These are phyloP conservation scores for Augochlorella aurata DNA, from an alignment of 2,888 invertebrate species.

Conservation along the genomic window DNA sequence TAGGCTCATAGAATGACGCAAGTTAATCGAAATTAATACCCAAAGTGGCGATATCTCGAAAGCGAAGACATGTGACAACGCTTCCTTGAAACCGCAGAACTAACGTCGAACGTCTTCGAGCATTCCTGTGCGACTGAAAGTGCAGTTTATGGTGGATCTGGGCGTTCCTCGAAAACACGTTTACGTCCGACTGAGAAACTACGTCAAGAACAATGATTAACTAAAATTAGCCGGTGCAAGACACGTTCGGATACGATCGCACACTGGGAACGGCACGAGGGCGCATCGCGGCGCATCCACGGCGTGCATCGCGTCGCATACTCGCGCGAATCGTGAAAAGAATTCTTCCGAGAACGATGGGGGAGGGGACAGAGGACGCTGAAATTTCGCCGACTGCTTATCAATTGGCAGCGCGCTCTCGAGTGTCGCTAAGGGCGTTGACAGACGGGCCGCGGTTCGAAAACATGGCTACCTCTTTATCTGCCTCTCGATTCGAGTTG, in stretches of 20 bases:
- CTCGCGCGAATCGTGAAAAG: slow-evolving; percentile 47
- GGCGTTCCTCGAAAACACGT: neutral
- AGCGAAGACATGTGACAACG: too few species aligned
- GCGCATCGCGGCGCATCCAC: slow-evolving; percentile 1
- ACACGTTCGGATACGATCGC: neutral
- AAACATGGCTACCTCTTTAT: slow-evolving; percentile 15
- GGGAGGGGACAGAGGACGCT: slow-evolving; percentile 13
- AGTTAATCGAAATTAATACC: too few species aligned
- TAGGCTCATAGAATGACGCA: too few species aligned
- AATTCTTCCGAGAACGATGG: slow-evolving; percentile 51
- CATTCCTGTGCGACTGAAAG: too few species aligned
- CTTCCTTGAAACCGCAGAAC: too few species aligned
- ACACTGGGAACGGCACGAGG: slow-evolving; percentile 10
- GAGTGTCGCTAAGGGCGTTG: slow-evolving; percentile 46
- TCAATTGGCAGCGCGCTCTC: slow-evolving; percentile 52
- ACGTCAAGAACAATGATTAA: neutral
- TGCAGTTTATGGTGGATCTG: too few species aligned
- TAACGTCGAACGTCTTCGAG: too few species aligned
- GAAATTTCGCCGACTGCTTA: slow-evolving; percentile 60
- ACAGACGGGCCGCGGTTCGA: slow-evolving; percentile 37
- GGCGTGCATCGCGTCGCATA: slow-evolving; percentile 34
- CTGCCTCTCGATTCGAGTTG: neutral
- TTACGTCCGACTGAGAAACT: neutral
- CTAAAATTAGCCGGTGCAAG: slow-evolving; percentile 21
- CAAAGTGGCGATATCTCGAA: too few species aligned